Evolutionary conservation across 2,113 vertebrate genomes (phyloP), one percentile per base, ranked within the genome.

Genomic region (Caracal caracal): DNA sequence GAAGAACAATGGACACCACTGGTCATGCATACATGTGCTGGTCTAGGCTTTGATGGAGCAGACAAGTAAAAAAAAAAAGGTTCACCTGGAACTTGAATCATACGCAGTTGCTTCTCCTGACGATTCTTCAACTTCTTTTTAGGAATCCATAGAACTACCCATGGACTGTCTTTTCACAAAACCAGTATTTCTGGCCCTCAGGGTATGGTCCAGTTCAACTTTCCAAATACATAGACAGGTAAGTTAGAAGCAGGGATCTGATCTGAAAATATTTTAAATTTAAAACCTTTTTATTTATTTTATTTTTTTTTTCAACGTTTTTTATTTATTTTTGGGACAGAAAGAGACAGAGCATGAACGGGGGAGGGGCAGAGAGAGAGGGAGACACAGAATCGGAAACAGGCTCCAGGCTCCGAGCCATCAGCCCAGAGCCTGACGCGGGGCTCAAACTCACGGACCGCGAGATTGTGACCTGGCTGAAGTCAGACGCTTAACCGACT

Each of bases 221-320:
- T 85, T 90, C 70, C 94, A 65, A 87, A 84, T 65, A 84, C 20
- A 47, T 84, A 59, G 17, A 59, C 28, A 92, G 66, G 73, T 75
- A 93, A 68, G 37, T 86, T 96, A 86, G 79, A 96, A 92, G 20
- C n/a, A 70, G 49, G 68, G 63, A 70, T 82, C n/a, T 61, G 33
- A 43, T 79, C 93, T 93, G 87, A 96, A 92, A 97, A 75, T 65
- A 86, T 78, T 94, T 94, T 66, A 49, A 88, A 89, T 68, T 87
- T 75, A 53, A 65, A 78, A 51, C 17, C 4, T 24, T 94, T 75
- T 83, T 40, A 93, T n/a, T n/a, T n/a, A n/a, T n/a, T n/a, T n/a
- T n/a, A n/a, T n/a, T n/a, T n/a, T n/a, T n/a, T n/a, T n/a, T n/a
- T n/a, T n/a, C n/a, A n/a, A n/a, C n/a, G n/a, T n/a, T n/a, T n/a